phyloP scores from a whole-genome alignment of 2,113 vertebrate genomes.

The Atrichornis clamosus region DNA sequence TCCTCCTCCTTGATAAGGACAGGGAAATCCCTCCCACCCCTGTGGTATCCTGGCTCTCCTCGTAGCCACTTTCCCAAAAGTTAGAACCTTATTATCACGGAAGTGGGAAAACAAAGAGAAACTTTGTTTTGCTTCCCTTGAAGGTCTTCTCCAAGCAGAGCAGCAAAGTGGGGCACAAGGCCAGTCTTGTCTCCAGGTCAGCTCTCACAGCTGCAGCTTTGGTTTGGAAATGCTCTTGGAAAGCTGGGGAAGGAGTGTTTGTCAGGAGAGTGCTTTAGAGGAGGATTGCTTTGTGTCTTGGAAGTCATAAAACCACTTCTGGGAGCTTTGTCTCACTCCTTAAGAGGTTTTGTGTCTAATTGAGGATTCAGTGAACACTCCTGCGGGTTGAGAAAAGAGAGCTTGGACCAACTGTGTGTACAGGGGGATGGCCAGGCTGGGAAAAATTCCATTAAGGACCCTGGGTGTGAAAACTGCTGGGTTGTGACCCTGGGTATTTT shows the following conservation, averaged over 20 bases:
- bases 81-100: background rate
- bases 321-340: background rate
- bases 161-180: background rate
- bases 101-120: background rate
- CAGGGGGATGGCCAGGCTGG: accelerated
- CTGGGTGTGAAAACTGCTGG: background rate
- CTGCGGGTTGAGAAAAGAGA: background rate
- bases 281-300: background rate
- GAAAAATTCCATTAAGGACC: background rate
- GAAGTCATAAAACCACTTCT: background rate
- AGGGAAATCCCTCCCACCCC: background rate
- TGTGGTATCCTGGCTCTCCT: background rate
- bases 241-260: background rate
- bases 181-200: background rate
- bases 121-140: background rate
- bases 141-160: background rate
- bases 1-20: background rate
- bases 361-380: background rate
- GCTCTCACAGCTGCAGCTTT: background rate
- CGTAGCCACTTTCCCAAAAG: background rate
- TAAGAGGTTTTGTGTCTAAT: background rate
- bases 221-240: background rate
- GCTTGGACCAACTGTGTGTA: background rate
- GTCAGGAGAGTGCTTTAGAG: background rate
- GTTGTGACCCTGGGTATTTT: background rate